Evolutionary conservation across 2,797 vertebrate genomes (phyloP), one percentile per base, ranked within the genome.

Genomic region (Myioborus melanocephalus): DNA sequence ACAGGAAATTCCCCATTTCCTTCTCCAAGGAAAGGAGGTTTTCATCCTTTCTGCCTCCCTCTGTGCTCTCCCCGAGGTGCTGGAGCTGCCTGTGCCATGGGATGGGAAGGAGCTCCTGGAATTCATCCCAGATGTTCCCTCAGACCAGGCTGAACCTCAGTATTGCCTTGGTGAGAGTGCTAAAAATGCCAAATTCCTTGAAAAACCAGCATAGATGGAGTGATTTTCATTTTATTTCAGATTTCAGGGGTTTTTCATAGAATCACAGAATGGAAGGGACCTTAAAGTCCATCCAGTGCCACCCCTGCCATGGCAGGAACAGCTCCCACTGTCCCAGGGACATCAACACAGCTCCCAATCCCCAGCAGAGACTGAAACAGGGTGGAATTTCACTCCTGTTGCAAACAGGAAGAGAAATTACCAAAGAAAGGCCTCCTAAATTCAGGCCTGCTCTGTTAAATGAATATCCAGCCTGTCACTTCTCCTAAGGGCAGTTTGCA

Each of bases 271-370:
- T 4, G n/a, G 12, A 12, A n/a, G 5, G 19, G 23, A 72, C 1
- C 1, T 34, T 1, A 39, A 26, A 72, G 1, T 2, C 2, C 20
- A 3, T 0, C 17, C 16, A 2, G 1, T 8, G 0, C 37, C 52
- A 44, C 9, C 16, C 16, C n/a, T 18, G 44, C 66, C 66, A 28
- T 2, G 8, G 12, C 84, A 57, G 65, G 35, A 57, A 71, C 57
- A 14, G 19, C 50, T 71, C 0, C 43, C 65, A 14, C 46, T 9
- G 2, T 4, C 60, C 56, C 83, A 70, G n/a, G 21, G 23, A 41
- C 8, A 12, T n/a, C 34, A 47, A 10, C 46, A 50, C 70, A 59
- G 63, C 79, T 37, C 49, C 26, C 46, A 30, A 57, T 34, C 71
- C 70, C 71, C 71, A 84, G 30, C 61, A 75, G n/a, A 79, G 85